Evolutionary conservation across 2,797 vertebrate genomes (phyloP), one percentile per base, ranked within the genome.

Genomic region (Galaxias olidus): DNA sequence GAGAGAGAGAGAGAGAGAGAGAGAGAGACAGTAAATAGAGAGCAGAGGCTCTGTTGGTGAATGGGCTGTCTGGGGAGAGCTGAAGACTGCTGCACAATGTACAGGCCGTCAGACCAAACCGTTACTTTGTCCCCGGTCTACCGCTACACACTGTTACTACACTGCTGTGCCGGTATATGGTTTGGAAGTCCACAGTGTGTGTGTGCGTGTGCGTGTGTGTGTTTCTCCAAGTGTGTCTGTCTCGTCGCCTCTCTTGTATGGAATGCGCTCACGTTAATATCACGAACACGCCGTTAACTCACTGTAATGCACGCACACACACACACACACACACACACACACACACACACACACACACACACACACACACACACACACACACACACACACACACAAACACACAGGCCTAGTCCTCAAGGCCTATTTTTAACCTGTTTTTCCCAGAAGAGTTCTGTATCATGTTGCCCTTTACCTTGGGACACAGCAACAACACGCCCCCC

Each of bases 351-450:
- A 50, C 49, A 50, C 49, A 50, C 15, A 50, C 49, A 50, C 49
- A 15, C n/a, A 14, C 1, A 15, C 15, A 50, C 1, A 15, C 12
- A 10, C 50, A 19, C 50, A 51, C 8, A 11, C 13, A 15, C 42
- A 11, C n/a, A 0, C 56, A 45, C 41, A 45, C 57, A 46, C 42
- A 59, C 57, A 59, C 56, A 58, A 10, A 11, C 17, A n/a, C 47
- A 17, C 15, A n/a, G 9, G 11, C 8, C 49, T 50, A 45, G 48
- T 41, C 47, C 43, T 47, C 15, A 72, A 4, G 65, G n/a, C 43
- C 90, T 93, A 93, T 93, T 92, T 91, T 89, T 93, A 93, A 88
- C 83, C 69, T 19, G 59, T 43, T 71, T 86, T 89, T 88, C 87
- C 73, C 68, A 83, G 87, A 82, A 85, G 73, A 58, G 64, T 64